phyloP scores from a whole-genome alignment of 2,113 vertebrate species.

The Trichechus manatus region DNA sequence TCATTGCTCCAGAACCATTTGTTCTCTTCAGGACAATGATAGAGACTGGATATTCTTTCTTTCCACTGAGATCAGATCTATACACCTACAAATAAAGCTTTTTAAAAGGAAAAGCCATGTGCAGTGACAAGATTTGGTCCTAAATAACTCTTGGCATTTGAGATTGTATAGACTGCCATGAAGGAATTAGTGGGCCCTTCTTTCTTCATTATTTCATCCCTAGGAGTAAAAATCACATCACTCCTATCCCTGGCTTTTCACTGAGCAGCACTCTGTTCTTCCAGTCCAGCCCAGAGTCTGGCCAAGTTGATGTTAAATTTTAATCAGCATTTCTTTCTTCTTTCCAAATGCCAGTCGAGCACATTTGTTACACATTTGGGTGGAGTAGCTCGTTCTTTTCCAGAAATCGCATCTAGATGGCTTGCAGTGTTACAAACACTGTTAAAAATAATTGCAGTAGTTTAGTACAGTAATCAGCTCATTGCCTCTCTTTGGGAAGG shows the following conservation, averaged over 20 bases:
- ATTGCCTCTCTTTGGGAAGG: neutral
- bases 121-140: neutral
- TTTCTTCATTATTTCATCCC: conserved; percentile 28
- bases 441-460: conserved; percentile 38
- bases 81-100: neutral
- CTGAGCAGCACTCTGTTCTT: conserved; percentile 60
- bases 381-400: conserved; percentile 56
- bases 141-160: conserved; percentile 22
- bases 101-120: conserved; percentile 46
- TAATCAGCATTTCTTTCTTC: conserved; percentile 77
- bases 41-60: neutral
- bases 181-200: neutral
- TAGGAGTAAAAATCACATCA: neutral
- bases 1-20: neutral
- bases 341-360: conserved; percentile 76
- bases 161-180: neutral
- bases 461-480: neutral
- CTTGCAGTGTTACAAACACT: conserved; percentile 53
- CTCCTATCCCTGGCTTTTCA: neutral
- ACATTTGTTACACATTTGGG: conserved; percentile 65
- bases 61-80: neutral
- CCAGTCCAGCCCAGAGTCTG: conserved; percentile 64
- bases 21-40: neutral
- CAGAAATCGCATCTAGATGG: conserved; percentile 67
- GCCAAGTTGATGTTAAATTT: conserved; percentile 82